A percentile compares a stretch with the other conserved stretches of the same genome.
These are phyloP conservation scores for Cathartes aura DNA, from an alignment of 2,113 vertebrate species.

Conservation along the genomic window DNA sequence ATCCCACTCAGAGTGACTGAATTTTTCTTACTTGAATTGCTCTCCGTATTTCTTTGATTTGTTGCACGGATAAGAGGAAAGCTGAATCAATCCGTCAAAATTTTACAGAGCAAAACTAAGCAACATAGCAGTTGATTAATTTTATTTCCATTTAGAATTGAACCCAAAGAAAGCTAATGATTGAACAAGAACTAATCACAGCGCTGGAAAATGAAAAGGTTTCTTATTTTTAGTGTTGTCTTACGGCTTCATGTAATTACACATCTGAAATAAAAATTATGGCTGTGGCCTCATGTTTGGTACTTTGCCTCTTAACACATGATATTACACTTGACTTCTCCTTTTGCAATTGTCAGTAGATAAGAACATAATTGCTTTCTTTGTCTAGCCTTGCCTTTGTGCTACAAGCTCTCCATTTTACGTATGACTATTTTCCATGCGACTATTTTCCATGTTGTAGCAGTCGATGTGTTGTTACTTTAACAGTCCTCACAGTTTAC, in stretches of 20 bases:
- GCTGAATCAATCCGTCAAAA: background rate
- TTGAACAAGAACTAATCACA: constrained; percentile 5
- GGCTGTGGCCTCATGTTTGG: constrained; percentile 4
- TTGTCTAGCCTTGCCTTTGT: constrained; percentile 38
- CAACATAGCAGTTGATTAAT: background rate
- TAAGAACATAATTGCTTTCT: constrained; percentile 61
- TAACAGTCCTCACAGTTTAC: background rate
- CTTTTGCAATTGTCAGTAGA: constrained; percentile 26
- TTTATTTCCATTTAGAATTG: background rate
- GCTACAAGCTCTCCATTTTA: background rate
- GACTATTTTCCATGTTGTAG: background rate
- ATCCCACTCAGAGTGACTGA: background rate
- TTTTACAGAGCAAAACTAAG: background rate
- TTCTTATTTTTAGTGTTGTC: background rate
- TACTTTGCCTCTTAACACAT: constrained; percentile 27
- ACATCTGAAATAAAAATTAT: constrained; percentile 47
- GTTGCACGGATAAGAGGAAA: background rate
- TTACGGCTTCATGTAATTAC: background rate
- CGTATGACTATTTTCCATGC: background rate
- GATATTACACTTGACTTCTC: constrained; percentile 54
- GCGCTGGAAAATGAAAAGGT: background rate
- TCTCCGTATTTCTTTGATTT: background rate
- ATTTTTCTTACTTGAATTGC: background rate
- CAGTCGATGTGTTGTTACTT: background rate
- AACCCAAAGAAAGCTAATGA: background rate